Percentiles rank a stretch among this genome's conserved stretches.
phyloP scores from a whole-genome alignment of 2,113 vertebrate species.

The Datnioides undecimradiatus region DNA sequence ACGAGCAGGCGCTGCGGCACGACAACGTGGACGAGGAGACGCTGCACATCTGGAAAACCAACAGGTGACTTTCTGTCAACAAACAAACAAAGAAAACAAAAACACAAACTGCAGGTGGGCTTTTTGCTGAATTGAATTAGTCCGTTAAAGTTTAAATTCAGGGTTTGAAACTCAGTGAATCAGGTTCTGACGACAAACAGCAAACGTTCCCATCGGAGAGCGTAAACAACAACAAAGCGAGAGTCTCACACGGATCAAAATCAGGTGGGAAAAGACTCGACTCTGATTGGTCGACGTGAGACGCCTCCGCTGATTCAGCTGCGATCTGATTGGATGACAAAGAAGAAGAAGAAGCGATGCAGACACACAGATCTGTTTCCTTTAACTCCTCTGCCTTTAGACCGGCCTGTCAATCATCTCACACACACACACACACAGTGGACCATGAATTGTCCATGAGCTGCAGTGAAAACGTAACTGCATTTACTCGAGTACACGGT shows the following conservation, averaged over 20 bases:
- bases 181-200: no score
- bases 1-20: constrained; percentile 94
- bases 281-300: constrained; percentile 1
- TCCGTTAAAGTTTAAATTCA: no score
- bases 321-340: constrained; percentile 37
- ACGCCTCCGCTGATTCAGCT: neutral
- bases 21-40: constrained; percentile 97
- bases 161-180: no score
- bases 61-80: constrained; percentile 82
- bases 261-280: neutral
- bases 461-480: constrained; percentile 36
- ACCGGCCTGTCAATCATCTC: constrained; percentile 57
- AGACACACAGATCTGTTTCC: constrained; percentile 1
- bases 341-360: neutral
- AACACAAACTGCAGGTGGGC: no score
- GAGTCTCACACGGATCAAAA: neutral
- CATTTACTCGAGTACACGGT: no score
- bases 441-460: constrained; percentile 66
- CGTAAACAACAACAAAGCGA: no score
- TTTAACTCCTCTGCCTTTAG: constrained; percentile 4
- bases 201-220: no score
- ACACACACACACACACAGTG: constrained; percentile 37
- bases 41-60: constrained; percentile 99
- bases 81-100: no score
- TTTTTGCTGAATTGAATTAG: no score